phyloP scores from a whole-genome alignment of 2,797 vertebrate species.

The Lutjanus argentimaculatus region DNA sequence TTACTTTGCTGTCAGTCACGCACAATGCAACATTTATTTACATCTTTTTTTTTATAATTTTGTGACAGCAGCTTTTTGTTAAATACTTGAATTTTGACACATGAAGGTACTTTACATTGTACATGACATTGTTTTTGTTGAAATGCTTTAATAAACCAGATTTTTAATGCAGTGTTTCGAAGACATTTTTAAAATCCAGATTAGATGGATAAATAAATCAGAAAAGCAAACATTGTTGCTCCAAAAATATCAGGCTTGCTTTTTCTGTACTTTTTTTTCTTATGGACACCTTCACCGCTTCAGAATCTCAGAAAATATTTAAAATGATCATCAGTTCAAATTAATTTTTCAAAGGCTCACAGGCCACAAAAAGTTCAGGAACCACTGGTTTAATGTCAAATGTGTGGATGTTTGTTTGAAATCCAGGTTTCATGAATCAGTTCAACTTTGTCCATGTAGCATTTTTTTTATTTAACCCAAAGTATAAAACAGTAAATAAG shows the following conservation, averaged over 20 bases:
- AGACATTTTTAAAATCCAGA: background rate
- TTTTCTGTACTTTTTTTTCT: too few species aligned
- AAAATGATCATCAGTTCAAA: background rate
- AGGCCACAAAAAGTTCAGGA: too few species aligned
- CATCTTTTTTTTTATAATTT: background rate
- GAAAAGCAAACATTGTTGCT: too few species aligned
- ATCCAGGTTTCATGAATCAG: slow-evolving; percentile 14
- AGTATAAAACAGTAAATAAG: slow-evolving; percentile 79
- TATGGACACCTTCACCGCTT: too few species aligned
- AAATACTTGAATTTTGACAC: slow-evolving; percentile 17
- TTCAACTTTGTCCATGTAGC: slow-evolving; percentile 10
- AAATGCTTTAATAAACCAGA: background rate
- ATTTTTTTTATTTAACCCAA: slow-evolving; percentile 79
- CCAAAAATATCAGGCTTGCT: too few species aligned
- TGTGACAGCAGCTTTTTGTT: background rate
- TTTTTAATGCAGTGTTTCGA: background rate
- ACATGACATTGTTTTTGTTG: background rate
- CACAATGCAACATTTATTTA: background rate
- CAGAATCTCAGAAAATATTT: too few species aligned
- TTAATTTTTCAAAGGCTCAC: background rate
- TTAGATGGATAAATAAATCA: background rate
- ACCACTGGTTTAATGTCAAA: background rate
- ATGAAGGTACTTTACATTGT: background rate
- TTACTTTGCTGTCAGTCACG: background rate
- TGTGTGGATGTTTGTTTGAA: background rate